Conservation (phyloP, 2,797 vertebrate species). For the Gobionotothen gibberifrons region DNA sequence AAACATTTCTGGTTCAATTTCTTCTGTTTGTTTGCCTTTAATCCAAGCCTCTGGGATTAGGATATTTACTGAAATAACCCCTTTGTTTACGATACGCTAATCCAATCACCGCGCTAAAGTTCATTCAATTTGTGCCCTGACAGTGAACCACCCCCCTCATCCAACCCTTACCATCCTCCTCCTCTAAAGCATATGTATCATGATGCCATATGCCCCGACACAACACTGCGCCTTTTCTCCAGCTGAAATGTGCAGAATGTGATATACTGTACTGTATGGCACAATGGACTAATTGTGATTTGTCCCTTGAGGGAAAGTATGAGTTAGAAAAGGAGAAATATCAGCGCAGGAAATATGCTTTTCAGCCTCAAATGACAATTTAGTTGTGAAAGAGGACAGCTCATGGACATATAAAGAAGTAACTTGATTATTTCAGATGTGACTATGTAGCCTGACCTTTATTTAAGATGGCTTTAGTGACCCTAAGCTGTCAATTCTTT, state of each 20-base stretch:
- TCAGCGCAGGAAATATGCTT: conserved; percentile 56
- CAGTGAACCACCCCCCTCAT: conserved; percentile 40
- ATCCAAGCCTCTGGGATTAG: conserved; percentile 37
- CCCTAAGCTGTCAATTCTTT: conserved; percentile 30
- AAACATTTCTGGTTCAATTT: conserved; percentile 15
- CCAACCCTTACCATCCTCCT: conserved; percentile 17
- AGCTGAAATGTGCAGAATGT: conserved; percentile 74
- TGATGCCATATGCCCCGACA: conserved; percentile 60
- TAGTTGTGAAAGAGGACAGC: conserved; percentile 37
- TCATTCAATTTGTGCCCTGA: conserved; percentile 60
- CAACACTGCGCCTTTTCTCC: conserved; percentile 62
- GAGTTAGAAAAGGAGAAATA: conserved; percentile 58
- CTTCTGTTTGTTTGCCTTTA: conserved; percentile 43
- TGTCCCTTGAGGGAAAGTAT: conserved; percentile 63
- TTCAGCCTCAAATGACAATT: conserved; percentile 42
- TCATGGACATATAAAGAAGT: conserved; percentile 49
- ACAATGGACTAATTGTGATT: conserved; percentile 79
- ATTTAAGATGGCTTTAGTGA: conserved; percentile 35
- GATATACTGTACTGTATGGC: conserved; percentile 66
- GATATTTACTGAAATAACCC: conserved; percentile 51
- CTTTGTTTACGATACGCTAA: conserved; percentile 63
- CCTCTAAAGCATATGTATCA: conserved; percentile 69
- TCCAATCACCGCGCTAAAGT: conserved; percentile 59
- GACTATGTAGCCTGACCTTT: conserved; percentile 35
- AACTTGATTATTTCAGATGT: conserved; percentile 48